Conservation (phyloP, 2,113 vertebrate genomes). For the Dasyornis broadbenti region DNA sequence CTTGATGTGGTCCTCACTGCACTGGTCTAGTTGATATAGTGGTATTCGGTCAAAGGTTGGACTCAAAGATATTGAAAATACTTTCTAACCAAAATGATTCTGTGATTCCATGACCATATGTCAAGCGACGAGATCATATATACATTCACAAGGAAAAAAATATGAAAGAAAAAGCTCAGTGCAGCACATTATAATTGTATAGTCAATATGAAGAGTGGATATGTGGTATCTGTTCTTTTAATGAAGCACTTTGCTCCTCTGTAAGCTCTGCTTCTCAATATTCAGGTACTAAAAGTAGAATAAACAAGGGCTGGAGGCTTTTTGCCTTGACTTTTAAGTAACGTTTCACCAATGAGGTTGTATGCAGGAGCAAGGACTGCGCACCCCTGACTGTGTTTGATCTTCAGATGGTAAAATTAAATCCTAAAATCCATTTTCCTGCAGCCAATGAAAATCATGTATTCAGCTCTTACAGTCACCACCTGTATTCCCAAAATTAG, state of each 20-base stretch:
- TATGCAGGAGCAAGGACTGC: not conserved
- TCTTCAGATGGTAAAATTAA: not conserved
- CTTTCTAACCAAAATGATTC: not conserved
- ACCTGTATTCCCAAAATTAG: not conserved
- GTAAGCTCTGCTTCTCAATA: not conserved
- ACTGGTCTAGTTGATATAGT: not conserved
- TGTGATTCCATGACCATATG: not conserved
- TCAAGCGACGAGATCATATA: not conserved
- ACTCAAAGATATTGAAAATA: not conserved
- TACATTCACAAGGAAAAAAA: not conserved
- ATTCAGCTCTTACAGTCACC: not conserved
- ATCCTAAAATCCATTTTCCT: not conserved
- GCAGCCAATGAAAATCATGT: not conserved
- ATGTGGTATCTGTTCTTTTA: not conserved
- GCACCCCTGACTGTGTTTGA: not conserved
- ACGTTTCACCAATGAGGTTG: not conserved
- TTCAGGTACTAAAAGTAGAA: not conserved
- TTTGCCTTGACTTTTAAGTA: not conserved
- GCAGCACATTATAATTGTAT: not conserved
- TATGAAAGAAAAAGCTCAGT: not conserved
- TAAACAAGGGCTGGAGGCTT: not conserved
- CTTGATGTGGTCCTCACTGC: fast-evolving
- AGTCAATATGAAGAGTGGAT: not conserved
- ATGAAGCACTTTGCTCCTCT: not conserved
- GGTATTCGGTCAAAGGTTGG: not conserved